Evolutionary conservation across 2,888 invertebrate genomes (phyloP).

Genomic region (Pediacus dermestoides): DNA sequence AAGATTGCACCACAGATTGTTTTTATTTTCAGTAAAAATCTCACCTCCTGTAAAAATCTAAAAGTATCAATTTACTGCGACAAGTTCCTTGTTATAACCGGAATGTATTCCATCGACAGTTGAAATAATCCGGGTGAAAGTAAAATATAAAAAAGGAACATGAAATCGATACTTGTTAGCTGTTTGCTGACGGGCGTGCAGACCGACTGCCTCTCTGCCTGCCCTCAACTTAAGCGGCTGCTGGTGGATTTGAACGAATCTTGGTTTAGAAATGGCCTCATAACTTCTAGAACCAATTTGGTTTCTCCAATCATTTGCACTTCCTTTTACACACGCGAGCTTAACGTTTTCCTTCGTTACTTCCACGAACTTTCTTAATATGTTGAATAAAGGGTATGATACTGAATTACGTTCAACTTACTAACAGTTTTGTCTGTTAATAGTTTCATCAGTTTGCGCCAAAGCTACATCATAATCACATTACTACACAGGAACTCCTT

Average conservation of each 20-base stretch:
- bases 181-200: no score
- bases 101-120: slow-evolving; percentile 15
- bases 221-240: slow-evolving; percentile 10
- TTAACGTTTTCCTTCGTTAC: slow-evolving; percentile 22
- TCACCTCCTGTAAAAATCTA: slow-evolving; percentile 17
- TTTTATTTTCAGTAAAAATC: no score
- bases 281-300: slow-evolving; percentile 35
- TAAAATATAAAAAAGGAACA: slow-evolving; percentile 19
- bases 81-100: slow-evolving; percentile 17
- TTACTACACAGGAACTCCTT: no score
- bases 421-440: no score
- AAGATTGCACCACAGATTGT: no score
- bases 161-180: slow-evolving; percentile 26
- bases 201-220: slow-evolving; percentile 16
- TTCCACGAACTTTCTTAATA: slow-evolving; percentile 29
- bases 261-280: slow-evolving; percentile 32
- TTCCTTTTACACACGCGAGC: slow-evolving; percentile 33
- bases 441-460: slow-evolving; percentile 21
- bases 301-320: slow-evolving; percentile 37
- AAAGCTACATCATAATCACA: slow-evolving; percentile 17
- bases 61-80: slow-evolving; percentile 19
- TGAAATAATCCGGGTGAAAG: slow-evolving; percentile 12
- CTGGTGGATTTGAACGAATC: slow-evolving; percentile 26
- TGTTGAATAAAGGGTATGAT: slow-evolving; percentile 26
- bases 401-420: slow-evolving; percentile 22